Evolutionary conservation across 2,888 invertebrate species (phyloP), one percentile per base, ranked within the genome.

Genomic region (Leptinotarsa haldemani): DNA sequence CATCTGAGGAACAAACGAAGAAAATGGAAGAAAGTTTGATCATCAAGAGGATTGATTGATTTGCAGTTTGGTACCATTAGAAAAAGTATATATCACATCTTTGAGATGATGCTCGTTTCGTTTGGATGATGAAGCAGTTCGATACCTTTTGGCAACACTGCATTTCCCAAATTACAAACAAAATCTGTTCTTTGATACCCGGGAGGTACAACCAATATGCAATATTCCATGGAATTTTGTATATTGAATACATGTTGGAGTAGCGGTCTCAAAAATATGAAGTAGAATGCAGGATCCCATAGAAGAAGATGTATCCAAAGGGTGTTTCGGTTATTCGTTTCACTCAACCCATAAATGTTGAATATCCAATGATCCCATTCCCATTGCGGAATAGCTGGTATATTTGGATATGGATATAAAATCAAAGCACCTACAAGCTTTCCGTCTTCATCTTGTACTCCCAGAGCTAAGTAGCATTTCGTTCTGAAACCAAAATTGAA

Each of bases 331-430:
- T 89, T 83, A 63, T 86, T 89, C 76, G 90, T 81, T 69, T 89
- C 87, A 68, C 86, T 83, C 13, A 84, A 22, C 15, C 81, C 80
- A 83, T 91, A 93, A 80, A 90, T 88, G 16, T 84, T 85, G 83
- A 87, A 86, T n/a, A 92, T 82, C 88, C 91, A 93, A n/a, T 87
- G 83, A 58, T 88, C 87, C 92, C 92, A 93, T 40, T 89, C 89
- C 69, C 85, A 85, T 5, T 90, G 87, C 40, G 90, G 89, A 12
- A 93, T 84, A 0, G 90, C 86, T 0, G 90, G 90, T 48, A 92
- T 83, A 77, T 90, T 87, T 0, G 93, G 93, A 82, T 89, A 89
- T 80, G 86, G 86, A 75, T 87, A 84, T 0, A 89, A 80, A 65
- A 85, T 85, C 13, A 89, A 80, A 4, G 87, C 83, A 1, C 82